Percentiles rank a stretch among this genome's conserved stretches.
phyloP scores from a whole-genome alignment of 2,113 vertebrate species.

The Chamaetylas fuelleborni region DNA sequence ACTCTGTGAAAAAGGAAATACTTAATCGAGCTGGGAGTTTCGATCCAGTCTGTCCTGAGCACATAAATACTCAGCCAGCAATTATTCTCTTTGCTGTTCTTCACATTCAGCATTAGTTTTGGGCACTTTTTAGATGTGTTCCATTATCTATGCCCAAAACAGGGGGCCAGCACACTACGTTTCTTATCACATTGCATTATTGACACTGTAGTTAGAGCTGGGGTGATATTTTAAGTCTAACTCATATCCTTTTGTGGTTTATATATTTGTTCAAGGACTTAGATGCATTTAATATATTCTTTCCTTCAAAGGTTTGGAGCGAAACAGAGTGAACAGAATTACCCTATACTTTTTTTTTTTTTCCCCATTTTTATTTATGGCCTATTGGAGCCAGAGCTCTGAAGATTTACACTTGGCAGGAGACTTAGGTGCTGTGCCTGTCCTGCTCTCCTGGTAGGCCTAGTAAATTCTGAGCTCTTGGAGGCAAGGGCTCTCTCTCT shows the following conservation, averaged over 20 bases:
- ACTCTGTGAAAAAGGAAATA: neutral
- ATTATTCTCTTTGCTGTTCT: neutral
- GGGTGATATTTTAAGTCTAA: neutral
- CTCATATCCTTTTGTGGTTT: neutral
- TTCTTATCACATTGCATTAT: neutral
- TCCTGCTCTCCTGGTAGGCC: conserved; percentile 21
- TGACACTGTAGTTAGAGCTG: neutral
- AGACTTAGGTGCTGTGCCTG: conserved; percentile 30
- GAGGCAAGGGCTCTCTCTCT: neutral
- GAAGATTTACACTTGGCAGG: conserved; percentile 41
- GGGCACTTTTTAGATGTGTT: neutral
- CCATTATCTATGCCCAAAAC: neutral
- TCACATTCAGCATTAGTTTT: neutral
- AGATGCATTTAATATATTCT: neutral
- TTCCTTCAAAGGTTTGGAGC: conserved; percentile 1
- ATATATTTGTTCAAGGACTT: neutral
- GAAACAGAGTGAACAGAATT: conserved; percentile 20
- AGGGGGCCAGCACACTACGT: neutral
- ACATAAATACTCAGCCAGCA: neutral
- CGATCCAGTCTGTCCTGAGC: neutral
- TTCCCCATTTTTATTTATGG: conserved; percentile 28
- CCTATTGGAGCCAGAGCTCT: neutral
- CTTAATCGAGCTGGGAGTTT: neutral
- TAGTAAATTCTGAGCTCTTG: conserved; percentile 18
- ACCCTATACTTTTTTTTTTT: neutral